A percentile compares a stretch with the other conserved stretches of the same genome.
Evolutionary conservation across 2,888 invertebrate species (phyloP).

Genomic region (Platynereis dumerilii): DNA sequence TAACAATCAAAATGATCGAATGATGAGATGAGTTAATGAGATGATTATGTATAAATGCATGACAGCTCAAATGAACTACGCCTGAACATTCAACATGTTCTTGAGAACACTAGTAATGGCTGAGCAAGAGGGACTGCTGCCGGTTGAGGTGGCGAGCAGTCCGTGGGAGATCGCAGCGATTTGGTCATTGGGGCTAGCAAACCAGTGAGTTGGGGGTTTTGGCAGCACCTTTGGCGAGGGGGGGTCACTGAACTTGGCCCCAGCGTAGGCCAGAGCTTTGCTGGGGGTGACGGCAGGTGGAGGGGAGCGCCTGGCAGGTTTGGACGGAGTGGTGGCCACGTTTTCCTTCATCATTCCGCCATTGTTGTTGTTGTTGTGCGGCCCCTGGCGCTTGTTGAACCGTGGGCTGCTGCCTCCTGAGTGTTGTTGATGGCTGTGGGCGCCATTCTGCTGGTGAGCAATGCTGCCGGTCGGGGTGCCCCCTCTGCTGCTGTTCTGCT

Average conservation of each 20-base stretch:
- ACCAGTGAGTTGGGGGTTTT: conserved; percentile 83
- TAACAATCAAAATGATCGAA: no score
- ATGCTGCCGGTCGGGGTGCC: conserved; percentile 6
- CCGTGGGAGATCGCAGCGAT: conserved; percentile 2
- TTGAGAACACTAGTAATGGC: conserved; percentile 57
- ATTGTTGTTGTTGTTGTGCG: conserved; percentile 1
- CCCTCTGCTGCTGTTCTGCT: neutral
- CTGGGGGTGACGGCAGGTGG: neutral
- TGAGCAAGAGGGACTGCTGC: conserved; percentile 36
- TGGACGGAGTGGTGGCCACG: conserved; percentile 13
- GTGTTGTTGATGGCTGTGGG: neutral
- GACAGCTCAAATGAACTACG: conserved; percentile 4
- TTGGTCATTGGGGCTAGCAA: conserved; percentile 50
- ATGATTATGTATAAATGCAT: no score
- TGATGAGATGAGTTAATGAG: no score
- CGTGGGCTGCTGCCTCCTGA: conserved; percentile 5
- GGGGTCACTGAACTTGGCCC: conserved; percentile 83
- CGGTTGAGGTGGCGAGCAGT: conserved; percentile 9
- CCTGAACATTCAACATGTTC: conserved; percentile 56
- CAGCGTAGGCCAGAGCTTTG: conserved; percentile 67
- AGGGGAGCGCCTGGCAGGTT: neutral
- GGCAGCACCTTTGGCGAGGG: conserved; percentile 80
- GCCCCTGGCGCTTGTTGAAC: conserved; percentile 16
- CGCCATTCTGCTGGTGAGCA: conserved; percentile 16
- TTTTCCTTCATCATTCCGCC: conserved; percentile 1